Percentiles rank a stretch among this genome's conserved stretches.
phyloP scores from a whole-genome alignment of 1,140 invertebrate genomes.

The Heliconius hewitsoni region DNA sequence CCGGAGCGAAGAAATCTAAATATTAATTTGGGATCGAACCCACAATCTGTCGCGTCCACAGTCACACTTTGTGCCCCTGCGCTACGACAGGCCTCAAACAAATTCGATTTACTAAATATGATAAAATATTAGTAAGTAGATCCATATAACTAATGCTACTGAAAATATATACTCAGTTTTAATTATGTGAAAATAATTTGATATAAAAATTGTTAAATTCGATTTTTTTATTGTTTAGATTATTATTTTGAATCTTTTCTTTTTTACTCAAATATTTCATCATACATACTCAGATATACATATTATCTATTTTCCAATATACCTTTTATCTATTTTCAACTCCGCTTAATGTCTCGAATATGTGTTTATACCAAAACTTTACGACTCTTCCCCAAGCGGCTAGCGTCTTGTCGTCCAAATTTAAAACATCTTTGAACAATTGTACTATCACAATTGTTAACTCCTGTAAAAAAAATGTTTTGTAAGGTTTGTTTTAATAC shows the following conservation, averaged over 20 bases:
- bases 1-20: no score
- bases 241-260: background rate
- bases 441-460: slow-evolving; percentile 71
- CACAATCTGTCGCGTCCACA: no score
- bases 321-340: slow-evolving; percentile 13
- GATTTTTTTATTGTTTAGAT: background rate
- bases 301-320: slow-evolving; percentile 13
- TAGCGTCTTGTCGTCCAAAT: slow-evolving; percentile 60
- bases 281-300: background rate
- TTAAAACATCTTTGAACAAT: slow-evolving; percentile 69
- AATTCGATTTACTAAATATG: no score
- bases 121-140: no score
- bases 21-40: no score
- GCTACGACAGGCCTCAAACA: no score
- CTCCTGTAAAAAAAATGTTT: slow-evolving; percentile 48
- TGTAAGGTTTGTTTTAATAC: background rate
- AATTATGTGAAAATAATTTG: no score
- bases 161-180: no score
- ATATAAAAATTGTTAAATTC: background rate
- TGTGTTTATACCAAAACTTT: slow-evolving; percentile 74
- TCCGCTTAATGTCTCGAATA: slow-evolving; percentile 55
- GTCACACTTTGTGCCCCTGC: no score
- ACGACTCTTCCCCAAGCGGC: slow-evolving; percentile 70
- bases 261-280: background rate
- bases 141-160: no score